Percentiles rank a stretch among this genome's conserved stretches.
Conservation (phyloP, 2,113 vertebrate genomes). For the Propithecus coquereli region DNA sequence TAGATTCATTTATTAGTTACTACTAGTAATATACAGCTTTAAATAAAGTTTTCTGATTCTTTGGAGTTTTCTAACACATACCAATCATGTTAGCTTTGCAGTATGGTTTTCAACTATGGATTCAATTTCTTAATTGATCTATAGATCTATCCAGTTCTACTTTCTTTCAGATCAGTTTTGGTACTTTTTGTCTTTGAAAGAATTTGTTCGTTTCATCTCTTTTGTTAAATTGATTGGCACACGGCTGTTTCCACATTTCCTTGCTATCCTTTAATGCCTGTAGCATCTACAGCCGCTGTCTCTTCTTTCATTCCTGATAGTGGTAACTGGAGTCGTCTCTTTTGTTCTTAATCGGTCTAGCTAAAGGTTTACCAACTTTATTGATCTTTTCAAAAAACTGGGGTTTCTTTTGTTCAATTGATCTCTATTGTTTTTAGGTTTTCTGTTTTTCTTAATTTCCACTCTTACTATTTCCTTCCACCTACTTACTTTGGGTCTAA, state of each 20-base stretch:
- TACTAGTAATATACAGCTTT: too few relatives aligned
- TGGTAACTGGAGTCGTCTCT: background rate
- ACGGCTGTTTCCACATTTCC: background rate
- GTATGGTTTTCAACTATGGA: background rate
- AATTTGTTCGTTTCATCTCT: background rate
- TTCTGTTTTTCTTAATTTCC: background rate
- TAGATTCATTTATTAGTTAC: background rate
- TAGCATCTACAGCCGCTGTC: accelerated
- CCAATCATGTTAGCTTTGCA: background rate
- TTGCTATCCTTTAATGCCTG: too few relatives aligned
- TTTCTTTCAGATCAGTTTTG: background rate
- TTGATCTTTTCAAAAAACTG: background rate
- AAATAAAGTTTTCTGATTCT: background rate
- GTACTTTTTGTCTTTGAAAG: background rate
- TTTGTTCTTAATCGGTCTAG: background rate
- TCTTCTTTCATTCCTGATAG: background rate
- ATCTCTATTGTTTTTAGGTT: background rate
- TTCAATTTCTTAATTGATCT: background rate
- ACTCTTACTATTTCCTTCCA: background rate
- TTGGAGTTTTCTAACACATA: background rate
- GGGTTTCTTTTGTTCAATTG: background rate
- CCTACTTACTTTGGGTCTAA: background rate
- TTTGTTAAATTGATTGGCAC: background rate
- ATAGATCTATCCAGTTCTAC: background rate
- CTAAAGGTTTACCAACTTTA: background rate